Conservation (phyloP, 1,140 invertebrate species). For the Heterodera carotae region DNA sequence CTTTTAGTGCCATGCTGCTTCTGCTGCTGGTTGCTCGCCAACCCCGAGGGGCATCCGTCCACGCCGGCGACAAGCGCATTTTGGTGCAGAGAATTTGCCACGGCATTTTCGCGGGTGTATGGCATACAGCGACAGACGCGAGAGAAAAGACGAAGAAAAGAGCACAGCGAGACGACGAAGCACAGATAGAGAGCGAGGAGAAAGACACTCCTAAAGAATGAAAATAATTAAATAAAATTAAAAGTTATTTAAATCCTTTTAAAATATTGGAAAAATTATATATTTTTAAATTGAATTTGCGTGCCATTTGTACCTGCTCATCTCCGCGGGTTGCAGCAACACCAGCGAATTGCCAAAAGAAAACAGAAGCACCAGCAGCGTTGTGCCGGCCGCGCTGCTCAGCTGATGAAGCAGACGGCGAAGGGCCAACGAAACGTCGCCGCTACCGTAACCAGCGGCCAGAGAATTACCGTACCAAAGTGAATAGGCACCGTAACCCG, state of each 20-base stretch:
- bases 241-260: not conserved
- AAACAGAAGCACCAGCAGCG: conserved; percentile 40
- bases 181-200: conserved; percentile 23
- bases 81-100: not conserved
- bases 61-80: not conserved
- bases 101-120: not conserved
- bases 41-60: not conserved
- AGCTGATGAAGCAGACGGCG: conserved; percentile 34
- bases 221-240: not conserved
- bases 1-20: not conserved
- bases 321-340: conserved; percentile 24
- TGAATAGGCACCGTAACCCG: conserved; percentile 48
- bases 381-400: conserved; percentile 42
- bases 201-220: conserved; percentile 30
- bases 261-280: no score
- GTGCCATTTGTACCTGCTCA: not conserved
- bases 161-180: conserved; percentile 21
- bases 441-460: conserved; percentile 13
- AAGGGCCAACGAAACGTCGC: not conserved
- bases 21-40: not conserved
- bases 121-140: conserved; percentile 16
- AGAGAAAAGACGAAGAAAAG: conserved; percentile 26
- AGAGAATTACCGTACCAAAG: conserved; percentile 41
- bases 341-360: conserved; percentile 38
- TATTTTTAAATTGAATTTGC: no score